Base-by-base conservation (phyloP, 2,888 invertebrate species). In the Strigamia transsilvanica region DNA sequence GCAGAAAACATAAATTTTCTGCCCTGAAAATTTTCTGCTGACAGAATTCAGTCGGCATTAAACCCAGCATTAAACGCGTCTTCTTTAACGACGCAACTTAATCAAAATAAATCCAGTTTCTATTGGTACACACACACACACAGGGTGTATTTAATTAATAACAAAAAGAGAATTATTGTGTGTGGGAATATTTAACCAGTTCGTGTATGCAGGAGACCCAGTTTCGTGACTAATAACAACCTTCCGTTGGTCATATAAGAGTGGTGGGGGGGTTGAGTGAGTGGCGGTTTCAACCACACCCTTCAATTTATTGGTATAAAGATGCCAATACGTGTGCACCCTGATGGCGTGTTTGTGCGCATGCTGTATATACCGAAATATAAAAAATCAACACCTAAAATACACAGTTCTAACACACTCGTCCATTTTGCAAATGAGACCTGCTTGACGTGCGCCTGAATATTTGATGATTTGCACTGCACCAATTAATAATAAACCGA, bases 381-480 rank as follows among this genome's bases (percentile, higher is more conserved):
- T 1, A 12, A 46, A 46, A 46, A 46, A 46, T 66, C 61, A 66
- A 23, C 61, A 66, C 61, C 21, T 23, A 66, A 66, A 66, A 66
- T 23, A 23, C 61, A 23, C 12, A 66, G 21, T 66, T 66, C 46
- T 46, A 66, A 66, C 61, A 66, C 61, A 66, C 61, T 66, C 61
- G 61, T 66, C 61, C 61, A 23, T 66, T 23, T 66, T 66, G 23
- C 23, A 66, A 66, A 66, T 66, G 61, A 66, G 61, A 66, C 61
- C 1, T 4, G 61, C 61, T 66, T 66, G 61, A 66, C 61, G 61
- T 66, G 21, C 12, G 61, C 12, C 10, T 66, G 61, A 66, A 66
- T 66, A 66, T 66, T 66, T 66, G n/a, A 66, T 66, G 61, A 66
- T 66, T 66, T 66, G n/a, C 21, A 66, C 61, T 66, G 61, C 46